Base-by-base conservation (phyloP, 2,797 vertebrate genomes). In the Limosa lapponica region DNA sequence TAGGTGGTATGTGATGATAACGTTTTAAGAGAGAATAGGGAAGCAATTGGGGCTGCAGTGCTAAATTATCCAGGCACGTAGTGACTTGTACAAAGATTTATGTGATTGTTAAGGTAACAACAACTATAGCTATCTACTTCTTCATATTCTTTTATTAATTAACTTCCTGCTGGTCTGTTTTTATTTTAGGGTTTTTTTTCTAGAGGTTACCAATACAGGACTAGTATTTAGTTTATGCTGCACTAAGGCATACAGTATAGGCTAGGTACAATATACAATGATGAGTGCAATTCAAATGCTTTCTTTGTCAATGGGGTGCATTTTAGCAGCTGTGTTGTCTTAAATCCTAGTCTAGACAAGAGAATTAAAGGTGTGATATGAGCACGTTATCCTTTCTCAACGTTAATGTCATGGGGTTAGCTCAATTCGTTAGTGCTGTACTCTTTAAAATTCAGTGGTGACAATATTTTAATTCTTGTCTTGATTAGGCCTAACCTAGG, bases 321-420 rank as follows among this genome's bases (percentile, higher is more conserved):
- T 87, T 96, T 95, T 84, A 73, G 89, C 93, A 96, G 90, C 92
- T 92, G 92, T 84, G 93, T 89, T 90, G 57, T 51, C 83, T 96
- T 95, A 96, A 97, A 85, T 96, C 93, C 92, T 89, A 80, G 94
- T 96, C 94, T 96, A 96, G 95, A 94, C 90, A 62, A 90, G 90
- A 93, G 95, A 92, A 89, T 96, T 96, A 96, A 92, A 96, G 92
- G 92, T 97, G 74, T 66, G 88, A 58, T 93, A 66, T 36, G 70
- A 67, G 34, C 78, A 54, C 0, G 8, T 93, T 92, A 59, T 92
- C 94, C 86, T 95, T 92, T 93, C 61, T 73, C 62, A 87, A 73
- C 25, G 10, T 58, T 66, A 43, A 22, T 90, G 61, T 72, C 49
- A n/a, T 8, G 25, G 49, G 36, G 46, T 43, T 90, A 2, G 1